Conservation (phyloP, 2,113 vertebrate genomes). For the Entomyzon cyanotis region DNA sequence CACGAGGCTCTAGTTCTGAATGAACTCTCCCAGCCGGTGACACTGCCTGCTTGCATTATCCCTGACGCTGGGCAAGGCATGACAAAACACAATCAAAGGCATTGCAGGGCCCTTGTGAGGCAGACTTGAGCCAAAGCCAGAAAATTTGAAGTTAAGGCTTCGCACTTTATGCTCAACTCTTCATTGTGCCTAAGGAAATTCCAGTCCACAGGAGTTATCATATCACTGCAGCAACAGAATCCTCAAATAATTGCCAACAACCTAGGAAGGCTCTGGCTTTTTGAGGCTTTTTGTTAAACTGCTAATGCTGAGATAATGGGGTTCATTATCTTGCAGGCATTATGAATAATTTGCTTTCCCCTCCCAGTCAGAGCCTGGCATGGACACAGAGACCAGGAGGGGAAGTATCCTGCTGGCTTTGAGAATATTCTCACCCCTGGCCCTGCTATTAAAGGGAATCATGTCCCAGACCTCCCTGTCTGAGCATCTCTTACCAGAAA, state of each 20-base stretch:
- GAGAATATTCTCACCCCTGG: neutral
- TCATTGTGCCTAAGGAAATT: neutral
- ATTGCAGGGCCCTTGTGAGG: neutral
- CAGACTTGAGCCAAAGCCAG: neutral
- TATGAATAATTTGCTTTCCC: neutral
- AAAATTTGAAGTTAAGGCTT: slow-evolving; percentile 6
- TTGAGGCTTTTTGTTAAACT: neutral
- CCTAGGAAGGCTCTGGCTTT: neutral
- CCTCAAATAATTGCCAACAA: neutral
- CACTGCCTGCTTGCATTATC: slow-evolving; percentile 13
- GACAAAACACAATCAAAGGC: neutral
- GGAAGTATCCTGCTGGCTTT: neutral
- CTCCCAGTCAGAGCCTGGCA: neutral
- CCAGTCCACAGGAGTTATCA: neutral
- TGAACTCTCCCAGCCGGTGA: neutral
- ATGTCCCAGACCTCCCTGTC: neutral
- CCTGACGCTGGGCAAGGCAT: neutral
- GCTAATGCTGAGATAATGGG: neutral
- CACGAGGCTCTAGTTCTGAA: neutral
- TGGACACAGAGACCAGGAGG: neutral
- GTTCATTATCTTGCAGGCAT: neutral
- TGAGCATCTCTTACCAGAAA: neutral
- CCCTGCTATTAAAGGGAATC: neutral
- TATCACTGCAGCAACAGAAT: neutral
- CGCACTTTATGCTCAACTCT: neutral